A percentile compares a stretch with the other conserved stretches of the same genome.
Evolutionary conservation across 2,797 vertebrate species (phyloP).

Genomic region (Characodon lateralis): DNA sequence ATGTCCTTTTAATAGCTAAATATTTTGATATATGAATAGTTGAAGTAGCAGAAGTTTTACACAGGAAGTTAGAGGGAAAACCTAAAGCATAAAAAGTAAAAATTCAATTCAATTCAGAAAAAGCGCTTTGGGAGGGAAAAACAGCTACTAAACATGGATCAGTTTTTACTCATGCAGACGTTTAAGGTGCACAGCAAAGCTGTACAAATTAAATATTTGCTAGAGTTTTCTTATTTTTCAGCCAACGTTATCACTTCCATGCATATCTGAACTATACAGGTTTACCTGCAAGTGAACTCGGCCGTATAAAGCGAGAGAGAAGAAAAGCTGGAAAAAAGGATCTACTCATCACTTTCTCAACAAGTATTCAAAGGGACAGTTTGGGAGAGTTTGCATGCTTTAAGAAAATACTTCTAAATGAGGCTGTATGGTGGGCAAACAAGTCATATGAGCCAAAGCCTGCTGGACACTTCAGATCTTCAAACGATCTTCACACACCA

Average conservation of each 20-base stretch:
- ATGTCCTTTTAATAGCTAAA: background rate
- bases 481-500: constrained; percentile 31
- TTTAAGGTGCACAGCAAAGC: background rate
- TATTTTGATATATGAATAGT: background rate
- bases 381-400: constrained; percentile 3
- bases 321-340: background rate
- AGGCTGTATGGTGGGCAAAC: background rate
- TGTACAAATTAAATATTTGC: background rate
- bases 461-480: constrained; percentile 38
- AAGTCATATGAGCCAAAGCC: constrained; percentile 26
- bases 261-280: background rate
- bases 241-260: background rate
- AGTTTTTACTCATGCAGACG: background rate
- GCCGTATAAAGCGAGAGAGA: background rate
- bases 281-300: background rate
- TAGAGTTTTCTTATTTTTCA: background rate
- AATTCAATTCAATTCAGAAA: background rate
- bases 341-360: background rate
- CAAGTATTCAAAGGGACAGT: constrained; percentile 4
- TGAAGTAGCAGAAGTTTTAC: background rate
- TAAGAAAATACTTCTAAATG: constrained; percentile 8
- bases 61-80: background rate
- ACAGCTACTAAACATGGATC: background rate
- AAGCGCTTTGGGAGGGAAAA: background rate
- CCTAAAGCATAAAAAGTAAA: background rate